Conservation (phyloP, 2,888 invertebrate genomes). For the Dioctria linearis region DNA sequence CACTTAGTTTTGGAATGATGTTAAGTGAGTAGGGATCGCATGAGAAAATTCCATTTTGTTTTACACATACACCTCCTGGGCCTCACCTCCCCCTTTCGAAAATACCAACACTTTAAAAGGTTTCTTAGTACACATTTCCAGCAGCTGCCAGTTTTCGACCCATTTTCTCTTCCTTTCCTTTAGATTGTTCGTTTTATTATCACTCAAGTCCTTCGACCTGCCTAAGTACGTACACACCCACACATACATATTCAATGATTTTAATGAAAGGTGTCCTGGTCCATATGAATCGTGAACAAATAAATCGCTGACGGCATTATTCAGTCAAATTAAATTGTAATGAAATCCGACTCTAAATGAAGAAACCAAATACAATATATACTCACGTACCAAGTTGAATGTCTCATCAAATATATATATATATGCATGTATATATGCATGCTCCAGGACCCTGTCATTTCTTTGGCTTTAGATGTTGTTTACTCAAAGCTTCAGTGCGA, state of each 20-base stretch:
- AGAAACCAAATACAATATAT: background rate
- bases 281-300: background rate
- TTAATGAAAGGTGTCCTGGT: background rate
- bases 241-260: background rate
- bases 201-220: too few species aligned
- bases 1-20: background rate
- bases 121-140: background rate
- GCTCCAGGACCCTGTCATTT: background rate
- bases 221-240: too few species aligned
- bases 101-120: background rate
- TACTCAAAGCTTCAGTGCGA: background rate
- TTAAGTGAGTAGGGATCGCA: background rate
- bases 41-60: constrained; percentile 1
- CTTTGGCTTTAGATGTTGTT: background rate
- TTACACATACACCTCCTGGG: background rate
- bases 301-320: background rate
- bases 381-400: background rate
- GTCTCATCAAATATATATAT: too few species aligned
- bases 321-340: constrained; percentile 7
- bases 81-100: background rate
- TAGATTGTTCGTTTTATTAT: too few species aligned
- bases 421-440: too few species aligned
- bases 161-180: too few species aligned
- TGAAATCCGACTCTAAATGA: background rate
- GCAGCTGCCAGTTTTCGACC: background rate